Evolutionary conservation across 2,888 invertebrate genomes (phyloP), one percentile per base, ranked within the genome.

Genomic region (Ophion ventricosus): DNA sequence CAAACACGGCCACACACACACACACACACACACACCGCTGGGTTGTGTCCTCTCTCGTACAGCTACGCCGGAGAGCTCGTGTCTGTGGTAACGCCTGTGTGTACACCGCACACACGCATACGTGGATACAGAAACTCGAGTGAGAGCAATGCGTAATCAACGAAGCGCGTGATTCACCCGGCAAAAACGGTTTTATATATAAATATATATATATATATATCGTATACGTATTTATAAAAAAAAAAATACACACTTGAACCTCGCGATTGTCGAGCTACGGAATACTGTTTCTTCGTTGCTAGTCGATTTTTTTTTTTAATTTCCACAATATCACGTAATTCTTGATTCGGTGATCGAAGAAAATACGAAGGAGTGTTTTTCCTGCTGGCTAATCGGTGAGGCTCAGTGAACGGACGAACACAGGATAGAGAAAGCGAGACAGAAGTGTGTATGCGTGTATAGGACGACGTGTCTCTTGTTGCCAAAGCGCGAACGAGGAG

Each of bases 161-260:
- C 87, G 84, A 83, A 85, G 84, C 87, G 91, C 87, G 90, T 92
- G 92, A 92, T 90, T 92, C 91, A 92, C 88, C 87, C 85, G 87
- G 85, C 87, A 89, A 89, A 90, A 89, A 88, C 87, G 85, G 82
- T 80, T 82, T 83, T 87, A 76, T 76, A 63, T 64, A 4, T 81
- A n/a, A n/a, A n/a, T n/a, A n/a, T n/a, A n/a, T n/a, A n/a, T n/a
- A n/a, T n/a, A n/a, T n/a, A n/a, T n/a, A n/a, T n/a, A n/a, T n/a
- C n/a, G 57, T 70, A 64, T 70, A 61, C 14, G 54, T 82, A 26
- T 25, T 40, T 82, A 63, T 67, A 82, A 67, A 72, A 63, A 61
- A n/a, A n/a, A n/a, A n/a, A n/a, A n/a, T n/a, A n/a, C 23, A 61
- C 20, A 56, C 61, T 54, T 40, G 11, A 23, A 63, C 35, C 54